phyloP scores from a whole-genome alignment of 2,113 vertebrate species.

The Silurus glanis region DNA sequence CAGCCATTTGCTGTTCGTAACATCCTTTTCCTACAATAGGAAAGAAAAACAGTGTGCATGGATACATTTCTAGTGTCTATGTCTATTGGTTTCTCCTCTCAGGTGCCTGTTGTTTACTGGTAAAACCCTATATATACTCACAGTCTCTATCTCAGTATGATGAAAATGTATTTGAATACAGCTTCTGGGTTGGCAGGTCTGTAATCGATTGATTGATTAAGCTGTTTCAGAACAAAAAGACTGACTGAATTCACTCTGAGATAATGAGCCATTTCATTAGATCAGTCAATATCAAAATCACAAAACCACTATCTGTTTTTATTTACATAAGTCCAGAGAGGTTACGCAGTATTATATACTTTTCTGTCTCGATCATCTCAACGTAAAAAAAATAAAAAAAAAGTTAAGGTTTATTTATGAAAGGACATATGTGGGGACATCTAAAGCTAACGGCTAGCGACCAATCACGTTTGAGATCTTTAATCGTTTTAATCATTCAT shows the following conservation, averaged over 20 bases:
- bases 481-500: background rate
- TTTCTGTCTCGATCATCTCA: background rate
- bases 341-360: background rate
- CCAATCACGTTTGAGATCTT: background rate
- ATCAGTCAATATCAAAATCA: background rate
- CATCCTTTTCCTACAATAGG: background rate
- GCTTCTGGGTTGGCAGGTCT: background rate
- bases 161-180: background rate
- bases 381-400: background rate
- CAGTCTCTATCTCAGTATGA: background rate
- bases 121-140: background rate
- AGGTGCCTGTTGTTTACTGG: background rate
- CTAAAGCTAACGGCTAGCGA: background rate
- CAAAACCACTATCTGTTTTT: background rate
- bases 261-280: slow-evolving; percentile 6
- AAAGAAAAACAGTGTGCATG: background rate
- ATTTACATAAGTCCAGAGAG: slow-evolving; percentile 5
- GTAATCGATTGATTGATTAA: background rate
- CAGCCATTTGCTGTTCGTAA: background rate
- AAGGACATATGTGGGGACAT: background rate
- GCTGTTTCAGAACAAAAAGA: background rate
- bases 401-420: background rate
- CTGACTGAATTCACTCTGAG: slow-evolving; percentile 1
- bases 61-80: background rate
- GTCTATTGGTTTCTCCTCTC: background rate